Conservation (phyloP, 2,113 vertebrate genomes). For the Tachysurus fulvidraco region DNA sequence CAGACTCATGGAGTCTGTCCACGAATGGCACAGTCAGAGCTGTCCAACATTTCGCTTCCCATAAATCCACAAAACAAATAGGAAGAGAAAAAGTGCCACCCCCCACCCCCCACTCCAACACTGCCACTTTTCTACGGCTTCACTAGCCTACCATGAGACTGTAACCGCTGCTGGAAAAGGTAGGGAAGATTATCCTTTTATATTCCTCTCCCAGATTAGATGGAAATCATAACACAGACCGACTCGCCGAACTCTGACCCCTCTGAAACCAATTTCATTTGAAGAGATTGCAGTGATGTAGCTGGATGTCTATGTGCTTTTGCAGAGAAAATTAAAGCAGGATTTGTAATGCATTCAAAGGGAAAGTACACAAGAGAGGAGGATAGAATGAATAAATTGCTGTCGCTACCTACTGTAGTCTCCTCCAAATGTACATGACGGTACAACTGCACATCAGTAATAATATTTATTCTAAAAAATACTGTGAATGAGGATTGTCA, state of each 20-base stretch:
- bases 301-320: conserved; percentile 52
- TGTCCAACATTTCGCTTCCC: conserved; percentile 48
- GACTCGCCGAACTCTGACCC: conserved; percentile 62
- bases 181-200: conserved; percentile 58
- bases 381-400: conserved; percentile 60
- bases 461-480: conserved; percentile 50
- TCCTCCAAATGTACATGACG: conserved; percentile 25
- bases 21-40: conserved; percentile 46
- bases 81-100: conserved; percentile 27
- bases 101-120: neutral
- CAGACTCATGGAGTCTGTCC: conserved; percentile 50
- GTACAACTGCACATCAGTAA: conserved; percentile 37
- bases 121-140: conserved; percentile 27
- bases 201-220: conserved; percentile 60
- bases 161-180: conserved; percentile 50
- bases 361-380: conserved; percentile 49
- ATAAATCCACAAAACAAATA: conserved; percentile 62
- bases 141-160: conserved; percentile 42
- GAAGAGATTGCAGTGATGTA: conserved; percentile 58
- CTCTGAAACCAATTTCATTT: conserved; percentile 65
- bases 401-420: conserved; percentile 43
- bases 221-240: conserved; percentile 61
- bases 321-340: conserved; percentile 58
- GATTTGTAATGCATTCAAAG: conserved; percentile 63
- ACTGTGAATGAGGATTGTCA: conserved; percentile 31